phyloP scores from a whole-genome alignment of 2,797 vertebrate genomes.

The Acrossocheilus wenchowensis region DNA sequence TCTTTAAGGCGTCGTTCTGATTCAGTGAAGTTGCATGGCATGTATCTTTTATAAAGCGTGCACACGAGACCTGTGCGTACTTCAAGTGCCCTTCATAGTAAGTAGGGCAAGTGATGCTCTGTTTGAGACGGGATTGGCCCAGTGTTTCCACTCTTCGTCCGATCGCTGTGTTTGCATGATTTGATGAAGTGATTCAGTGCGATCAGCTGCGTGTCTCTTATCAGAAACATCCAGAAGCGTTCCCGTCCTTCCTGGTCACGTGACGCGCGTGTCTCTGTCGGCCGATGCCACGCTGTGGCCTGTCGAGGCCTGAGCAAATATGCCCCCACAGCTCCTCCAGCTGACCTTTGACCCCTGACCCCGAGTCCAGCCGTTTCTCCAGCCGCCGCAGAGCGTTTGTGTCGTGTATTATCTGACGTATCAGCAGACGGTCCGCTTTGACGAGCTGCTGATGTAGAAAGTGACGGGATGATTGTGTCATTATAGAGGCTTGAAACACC shows the following conservation, averaged over 20 bases:
- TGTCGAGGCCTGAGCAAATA: constrained; percentile 46
- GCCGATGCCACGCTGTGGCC: neutral
- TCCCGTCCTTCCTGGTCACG: constrained; percentile 21
- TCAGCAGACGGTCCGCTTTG: constrained; percentile 5
- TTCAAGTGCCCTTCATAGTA: neutral
- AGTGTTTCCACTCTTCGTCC: neutral
- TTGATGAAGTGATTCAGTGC: neutral
- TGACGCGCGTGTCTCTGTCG: neutral
- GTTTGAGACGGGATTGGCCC: neutral
- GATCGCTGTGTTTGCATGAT: neutral
- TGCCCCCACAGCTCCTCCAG: constrained; percentile 46
- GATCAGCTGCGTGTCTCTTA: neutral
- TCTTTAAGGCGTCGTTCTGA: neutral
- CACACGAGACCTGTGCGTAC: neutral
- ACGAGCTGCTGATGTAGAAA: constrained; percentile 1
- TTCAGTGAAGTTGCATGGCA: neutral
- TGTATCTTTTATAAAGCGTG: neutral
- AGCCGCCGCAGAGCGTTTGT: neutral
- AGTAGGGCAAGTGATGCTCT: neutral
- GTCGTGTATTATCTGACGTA: neutral
- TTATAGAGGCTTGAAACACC: neutral
- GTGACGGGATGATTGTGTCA: constrained; percentile 10
- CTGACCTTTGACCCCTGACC: constrained; percentile 57
- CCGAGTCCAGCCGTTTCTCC: constrained; percentile 18
- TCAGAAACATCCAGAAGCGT: neutral